Base-by-base conservation (phyloP, 1,140 invertebrate genomes). In the Diachasmimorpha longicaudata region DNA sequence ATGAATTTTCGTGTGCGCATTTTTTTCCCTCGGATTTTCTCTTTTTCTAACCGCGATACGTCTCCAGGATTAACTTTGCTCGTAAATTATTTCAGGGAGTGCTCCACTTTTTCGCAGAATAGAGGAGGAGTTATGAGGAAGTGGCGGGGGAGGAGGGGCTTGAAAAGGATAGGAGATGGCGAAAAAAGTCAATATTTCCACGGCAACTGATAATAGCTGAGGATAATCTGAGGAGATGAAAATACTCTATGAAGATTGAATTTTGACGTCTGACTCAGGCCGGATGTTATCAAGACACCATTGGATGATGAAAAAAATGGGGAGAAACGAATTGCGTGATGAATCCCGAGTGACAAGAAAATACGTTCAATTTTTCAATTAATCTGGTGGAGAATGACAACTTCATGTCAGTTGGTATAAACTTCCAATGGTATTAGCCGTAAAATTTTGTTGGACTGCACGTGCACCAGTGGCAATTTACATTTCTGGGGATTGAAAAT, bases 11-110 rank as follows among this genome's bases (percentile, higher is more conserved):
- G 23, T 63, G 21, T 52, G 48, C 48, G 16, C 48, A 1, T n/a
- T 52, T 42, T 42, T 52, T 52, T 48, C 13, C 14, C n/a, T 52
- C 13, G n/a, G 16, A 52, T 31, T 63, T n/a, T 25, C 21, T 63
- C 58, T 63, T 63, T 25, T 63, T 63, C 1, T 31, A 63, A 63
- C 58, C 58, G 23, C 23, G 23, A 63, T 63, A 72, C 52, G 68
- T 68, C 39, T 70, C 73, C 67, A 14, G 46, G 67, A 75, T 75
- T 75, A 75, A 75, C 73, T 75, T 75, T 70, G 36, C 69, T 46
- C 55, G 58, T 70, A 71, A 76, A 76, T 76, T 67, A 72, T 76
- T 76, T 76, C 39, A 55, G 37, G 37, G 21, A 55, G 14, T 63
- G 70, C 25, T 68, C 48, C 31, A 72, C 42, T 70, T 58, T 68